Base-by-base conservation (phyloP, 2,113 vertebrate genomes). In the Athene noctua region DNA sequence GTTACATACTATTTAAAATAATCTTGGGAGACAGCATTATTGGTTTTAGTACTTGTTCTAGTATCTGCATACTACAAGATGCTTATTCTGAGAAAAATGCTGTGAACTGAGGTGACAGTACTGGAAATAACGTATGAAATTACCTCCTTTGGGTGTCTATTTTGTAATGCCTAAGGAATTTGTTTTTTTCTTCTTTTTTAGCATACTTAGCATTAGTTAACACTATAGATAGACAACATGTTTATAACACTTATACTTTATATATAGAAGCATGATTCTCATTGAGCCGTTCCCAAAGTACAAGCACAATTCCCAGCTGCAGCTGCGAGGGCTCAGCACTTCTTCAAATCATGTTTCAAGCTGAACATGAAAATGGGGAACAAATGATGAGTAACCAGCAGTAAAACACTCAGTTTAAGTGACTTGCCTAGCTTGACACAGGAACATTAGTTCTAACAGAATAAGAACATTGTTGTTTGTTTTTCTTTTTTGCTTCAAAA, bases 261-360 rank as follows among this genome's bases (percentile, higher is more conserved):
- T 71, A 67, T 90, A 90, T 57, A 90, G 72, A 87, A 92, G 47
- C 5, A 6, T 34, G 40, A 47, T 79, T 91, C 52, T 88, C 18
- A 86, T 25, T 86, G 66, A 88, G 61, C 73, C 85, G 38, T 29
- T 90, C 52, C 26, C 47, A 71, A 67, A 70, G 83, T 34, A 79
- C 30, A 75, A 92, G 83, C 11, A 3, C 61, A 94, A 89, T 57
- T 89, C 66, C 47, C 89, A 97, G 80, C 83, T 94, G 90, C 91
- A 94, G 57, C 68, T 94, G 40, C 52, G 54, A 87, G 61, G 9
- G n/a, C 40, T 96, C 84, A 96, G 77, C 84, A 81, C 59, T 97
- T 92, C 80, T 92, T 61, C 27, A 80, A 85, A 81, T 57, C 7
- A 0, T 42, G 16, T 91, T 81, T 81, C 52, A 78, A 84, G 49